Conservation (phyloP, 2,888 invertebrate species). For the Chloroclysta siterata region DNA sequence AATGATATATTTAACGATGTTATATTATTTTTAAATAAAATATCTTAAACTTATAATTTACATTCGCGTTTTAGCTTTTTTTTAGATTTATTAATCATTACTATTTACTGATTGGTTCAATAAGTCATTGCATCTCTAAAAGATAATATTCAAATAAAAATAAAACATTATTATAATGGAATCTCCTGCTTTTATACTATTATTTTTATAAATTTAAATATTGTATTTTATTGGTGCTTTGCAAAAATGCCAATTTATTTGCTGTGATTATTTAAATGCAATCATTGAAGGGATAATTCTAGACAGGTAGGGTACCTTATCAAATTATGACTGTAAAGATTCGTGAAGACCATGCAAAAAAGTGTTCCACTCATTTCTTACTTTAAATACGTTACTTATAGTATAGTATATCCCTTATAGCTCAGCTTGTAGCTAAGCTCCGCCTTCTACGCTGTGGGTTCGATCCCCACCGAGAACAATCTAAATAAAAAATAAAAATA, state of each 20-base stretch:
- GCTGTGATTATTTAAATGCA: conserved; percentile 52
- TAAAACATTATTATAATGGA: conserved; percentile 25
- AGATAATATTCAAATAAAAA: background rate
- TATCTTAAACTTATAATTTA: conserved; percentile 17
- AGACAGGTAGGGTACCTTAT: background rate
- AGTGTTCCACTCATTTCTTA: no score
- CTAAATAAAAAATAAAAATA: no score
- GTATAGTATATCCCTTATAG: no score
- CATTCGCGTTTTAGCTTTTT: background rate
- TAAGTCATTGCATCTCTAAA: background rate
- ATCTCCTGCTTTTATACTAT: conserved; percentile 39
- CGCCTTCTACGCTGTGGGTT: no score
- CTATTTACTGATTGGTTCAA: background rate
- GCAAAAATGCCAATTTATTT: conserved; percentile 40
- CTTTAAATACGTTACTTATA: no score
- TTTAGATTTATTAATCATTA: background rate
- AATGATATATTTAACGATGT: conserved; percentile 44
- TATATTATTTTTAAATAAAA: conserved; percentile 32
- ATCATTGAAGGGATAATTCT: background rate
- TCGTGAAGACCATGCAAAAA: no score
- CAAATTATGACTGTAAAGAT: background rate
- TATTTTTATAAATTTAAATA: background rate
- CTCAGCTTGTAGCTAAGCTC: no score
- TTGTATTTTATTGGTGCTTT: background rate
- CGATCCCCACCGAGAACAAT: no score